Percentiles rank a stretch among this genome's conserved stretches.
These are phyloP conservation scores for Bolborhynchus lineola DNA, from an alignment of 2,113 vertebrate species.

Conservation along the genomic window DNA sequence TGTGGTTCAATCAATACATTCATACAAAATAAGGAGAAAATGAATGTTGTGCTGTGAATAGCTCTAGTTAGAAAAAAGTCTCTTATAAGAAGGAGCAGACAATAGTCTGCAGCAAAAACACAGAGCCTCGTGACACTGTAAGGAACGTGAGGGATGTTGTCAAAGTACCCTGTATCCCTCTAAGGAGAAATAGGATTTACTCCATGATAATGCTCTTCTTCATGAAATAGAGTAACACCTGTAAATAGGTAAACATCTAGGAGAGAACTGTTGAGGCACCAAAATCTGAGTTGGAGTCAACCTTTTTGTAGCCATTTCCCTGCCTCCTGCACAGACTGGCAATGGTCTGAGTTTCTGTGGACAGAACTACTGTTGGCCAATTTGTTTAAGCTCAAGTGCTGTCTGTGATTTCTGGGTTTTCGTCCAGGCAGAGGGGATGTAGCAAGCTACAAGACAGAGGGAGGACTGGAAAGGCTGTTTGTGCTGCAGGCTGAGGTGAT, in stretches of 20 bases:
- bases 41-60: not conserved
- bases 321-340: not conserved
- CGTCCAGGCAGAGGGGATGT: not conserved
- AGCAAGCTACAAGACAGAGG: not conserved
- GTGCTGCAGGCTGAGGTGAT: not conserved
- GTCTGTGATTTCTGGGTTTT: not conserved
- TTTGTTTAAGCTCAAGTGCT: not conserved
- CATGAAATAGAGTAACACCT: not conserved
- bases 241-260: not conserved
- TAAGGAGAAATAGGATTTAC: not conserved
- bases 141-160: not conserved
- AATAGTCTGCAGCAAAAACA: not conserved
- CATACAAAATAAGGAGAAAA: conserved; percentile 13
- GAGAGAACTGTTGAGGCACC: not conserved
- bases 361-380: rapidly evolving
- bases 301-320: not conserved
- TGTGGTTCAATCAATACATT: not conserved
- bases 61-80: not conserved
- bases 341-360: not conserved
- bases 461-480: not conserved
- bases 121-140: not conserved
- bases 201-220: not conserved
- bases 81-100: not conserved
- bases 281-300: not conserved
- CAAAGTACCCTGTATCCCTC: not conserved